These are phyloP conservation scores for Solen grandis DNA, from an alignment of 1,140 invertebrate species.

Conservation along the genomic window DNA sequence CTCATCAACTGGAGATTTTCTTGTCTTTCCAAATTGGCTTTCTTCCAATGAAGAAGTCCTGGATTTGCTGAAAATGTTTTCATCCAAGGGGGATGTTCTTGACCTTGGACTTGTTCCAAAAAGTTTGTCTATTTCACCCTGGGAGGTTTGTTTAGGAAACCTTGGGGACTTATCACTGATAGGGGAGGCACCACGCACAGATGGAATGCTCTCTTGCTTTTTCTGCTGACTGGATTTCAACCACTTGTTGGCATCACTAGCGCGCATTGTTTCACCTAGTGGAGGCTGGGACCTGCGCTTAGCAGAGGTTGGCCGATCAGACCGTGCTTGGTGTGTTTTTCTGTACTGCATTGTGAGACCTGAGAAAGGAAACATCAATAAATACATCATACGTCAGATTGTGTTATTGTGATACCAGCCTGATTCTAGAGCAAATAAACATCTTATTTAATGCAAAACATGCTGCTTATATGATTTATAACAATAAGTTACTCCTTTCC, in stretches of 20 bases:
- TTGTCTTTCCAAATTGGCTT: background rate
- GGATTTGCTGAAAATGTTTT: background rate
- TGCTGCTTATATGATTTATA: too few relatives aligned
- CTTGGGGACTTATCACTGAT: slow-evolving; percentile 31
- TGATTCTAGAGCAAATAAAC: too few relatives aligned
- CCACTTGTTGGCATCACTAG: slow-evolving; percentile 35
- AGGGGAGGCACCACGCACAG: slow-evolving; percentile 24
- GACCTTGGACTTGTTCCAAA: slow-evolving; percentile 28
- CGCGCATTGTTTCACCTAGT: slow-evolving; percentile 30
- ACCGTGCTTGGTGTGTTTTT: slow-evolving; percentile 2
- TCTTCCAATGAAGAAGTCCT: slow-evolving; percentile 37
- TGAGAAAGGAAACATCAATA: slow-evolving; percentile 1
- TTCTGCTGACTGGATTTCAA: slow-evolving; percentile 11
- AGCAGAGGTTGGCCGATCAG: slow-evolving; percentile 36
- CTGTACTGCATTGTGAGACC: slow-evolving; percentile 37
- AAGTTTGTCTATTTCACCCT: slow-evolving; percentile 37
- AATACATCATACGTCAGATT: too few relatives aligned
- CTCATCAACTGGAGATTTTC: slow-evolving; percentile 1
- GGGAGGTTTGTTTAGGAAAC: slow-evolving; percentile 28
- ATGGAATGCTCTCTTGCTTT: slow-evolving; percentile 35
- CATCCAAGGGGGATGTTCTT: slow-evolving; percentile 31
- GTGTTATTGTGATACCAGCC: too few relatives aligned
- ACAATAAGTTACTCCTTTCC: too few relatives aligned
- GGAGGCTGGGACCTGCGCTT: slow-evolving; percentile 27
- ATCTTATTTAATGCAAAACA: too few relatives aligned